A percentile compares a stretch with the other conserved stretches of the same genome.
These are phyloP conservation scores for Oreochromis tanganicae DNA, from an alignment of 2,113 vertebrate genomes.

Conservation along the genomic window DNA sequence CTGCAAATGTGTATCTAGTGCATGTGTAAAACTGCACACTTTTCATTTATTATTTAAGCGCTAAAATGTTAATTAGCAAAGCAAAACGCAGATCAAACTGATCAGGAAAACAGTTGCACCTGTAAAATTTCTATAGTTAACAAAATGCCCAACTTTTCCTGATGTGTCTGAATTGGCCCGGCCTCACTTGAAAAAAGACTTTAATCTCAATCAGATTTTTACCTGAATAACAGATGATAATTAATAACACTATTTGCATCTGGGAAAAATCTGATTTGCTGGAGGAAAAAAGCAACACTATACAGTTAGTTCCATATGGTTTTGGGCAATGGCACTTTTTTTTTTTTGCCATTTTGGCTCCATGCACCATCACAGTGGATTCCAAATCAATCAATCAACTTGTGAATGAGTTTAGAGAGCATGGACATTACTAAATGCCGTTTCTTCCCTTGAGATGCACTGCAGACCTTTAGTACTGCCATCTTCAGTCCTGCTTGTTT, in stretches of 20 bases:
- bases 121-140: neutral
- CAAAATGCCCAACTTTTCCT: neutral
- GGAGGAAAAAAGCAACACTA: neutral
- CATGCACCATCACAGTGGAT: neutral
- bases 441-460: neutral
- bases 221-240: neutral
- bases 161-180: neutral
- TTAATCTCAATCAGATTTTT: neutral
- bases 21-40: neutral
- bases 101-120: neutral
- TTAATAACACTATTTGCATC: neutral
- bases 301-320: neutral
- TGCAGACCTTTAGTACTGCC: neutral
- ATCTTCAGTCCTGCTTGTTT: neutral
- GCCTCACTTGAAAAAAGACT: neutral
- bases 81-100: neutral
- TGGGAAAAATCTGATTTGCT: neutral
- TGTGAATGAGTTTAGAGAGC: neutral
- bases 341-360: neutral
- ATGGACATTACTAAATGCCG: neutral
- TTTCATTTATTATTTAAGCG: neutral
- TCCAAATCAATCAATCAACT: neutral
- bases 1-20: neutral
- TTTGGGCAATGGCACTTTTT: neutral
- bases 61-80: neutral